These are phyloP conservation scores for Drosophila cognata DNA, from an alignment of 2,888 invertebrate species.

Conservation along the genomic window DNA sequence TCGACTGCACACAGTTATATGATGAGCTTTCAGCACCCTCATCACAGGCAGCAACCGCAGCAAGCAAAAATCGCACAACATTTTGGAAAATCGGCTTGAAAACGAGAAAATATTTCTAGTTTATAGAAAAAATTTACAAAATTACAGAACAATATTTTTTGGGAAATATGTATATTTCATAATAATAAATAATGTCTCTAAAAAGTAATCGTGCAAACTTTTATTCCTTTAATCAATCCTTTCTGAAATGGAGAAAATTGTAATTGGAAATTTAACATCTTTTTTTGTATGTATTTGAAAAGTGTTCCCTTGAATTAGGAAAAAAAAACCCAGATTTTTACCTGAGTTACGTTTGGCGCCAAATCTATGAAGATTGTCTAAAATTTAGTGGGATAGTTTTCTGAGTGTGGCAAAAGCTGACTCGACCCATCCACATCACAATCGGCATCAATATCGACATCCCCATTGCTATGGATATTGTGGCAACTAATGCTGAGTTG, in stretches of 20 bases:
- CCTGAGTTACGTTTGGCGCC: not conserved
- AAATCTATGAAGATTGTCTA: not conserved
- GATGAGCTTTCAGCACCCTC: constrained; percentile 17
- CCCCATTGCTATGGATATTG: constrained; percentile 46
- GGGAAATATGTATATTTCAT: not conserved
- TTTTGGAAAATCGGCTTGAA: not conserved
- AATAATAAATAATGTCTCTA: not conserved
- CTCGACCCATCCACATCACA: not conserved
- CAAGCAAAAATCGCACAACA: not conserved
- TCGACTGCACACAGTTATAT: constrained; percentile 19
- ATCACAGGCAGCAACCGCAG: constrained; percentile 3
- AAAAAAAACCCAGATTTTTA: not conserved
- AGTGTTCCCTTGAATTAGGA: not conserved
- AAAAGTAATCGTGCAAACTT: not conserved
- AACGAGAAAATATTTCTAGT: not conserved
- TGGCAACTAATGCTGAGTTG: constrained; percentile 30
- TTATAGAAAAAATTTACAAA: not conserved
- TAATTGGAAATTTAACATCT: not conserved
- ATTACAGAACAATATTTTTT: not conserved
- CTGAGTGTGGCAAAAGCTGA: not conserved
- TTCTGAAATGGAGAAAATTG: not conserved
- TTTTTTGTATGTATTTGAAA: not conserved
- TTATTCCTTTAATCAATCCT: not conserved
- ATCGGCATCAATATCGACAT: constrained; percentile 19
- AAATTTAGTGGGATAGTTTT: not conserved